Base-by-base conservation (phyloP, 2,113 vertebrate species). In the Chrysemys picta region DNA sequence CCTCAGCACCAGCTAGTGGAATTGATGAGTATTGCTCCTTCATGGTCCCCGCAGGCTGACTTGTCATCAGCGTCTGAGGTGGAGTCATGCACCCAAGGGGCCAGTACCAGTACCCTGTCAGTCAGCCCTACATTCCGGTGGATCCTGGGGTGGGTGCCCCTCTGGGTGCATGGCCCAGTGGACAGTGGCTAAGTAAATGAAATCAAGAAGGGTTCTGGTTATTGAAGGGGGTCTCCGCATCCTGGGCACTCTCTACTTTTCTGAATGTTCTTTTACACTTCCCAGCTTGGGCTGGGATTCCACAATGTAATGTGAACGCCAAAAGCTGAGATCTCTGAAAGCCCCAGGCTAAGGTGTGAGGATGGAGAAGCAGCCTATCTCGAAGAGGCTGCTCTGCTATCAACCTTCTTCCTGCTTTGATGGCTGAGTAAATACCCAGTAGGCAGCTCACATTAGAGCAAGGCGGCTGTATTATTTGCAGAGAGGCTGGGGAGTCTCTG, bases 381-480 rank as follows among this genome's bases (percentile, higher is more conserved):
- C 4, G 47, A 42, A 57, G 88, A 50, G 69, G 10, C 2, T 0
- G 12, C 16, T 4, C 1, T 3, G 11, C 45, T 3, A 1, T 12
- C 7, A 2, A 31, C 65, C 21, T 12, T 12, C 0, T 45, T 27
- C 13, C 52, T 6, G 47, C 89, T 75, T 35, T 1, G 53, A 5
- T 16, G 42, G 4, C 84, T 16, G 21, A 3, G 82, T 27, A 4
- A 3, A 29, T 2, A 1, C 1, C 0, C 87, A 14, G 87, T 4
- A 25, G 83, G 91, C 45, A 14, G 56, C 14, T 3, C 3, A 3
- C 22, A 0, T 2, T 5, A 1, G 35, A 76, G 93, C 76, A 12
- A 29, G 65, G 93, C 21, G 4, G 75, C 86, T 79, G 84, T 11
- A 2, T 95, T 90, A 95, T 94, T 98, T 95, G 95, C 96, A 87